Evolutionary conservation across 2,113 vertebrate genomes (phyloP).

Genomic region (Austrofundulus limnaeus): DNA sequence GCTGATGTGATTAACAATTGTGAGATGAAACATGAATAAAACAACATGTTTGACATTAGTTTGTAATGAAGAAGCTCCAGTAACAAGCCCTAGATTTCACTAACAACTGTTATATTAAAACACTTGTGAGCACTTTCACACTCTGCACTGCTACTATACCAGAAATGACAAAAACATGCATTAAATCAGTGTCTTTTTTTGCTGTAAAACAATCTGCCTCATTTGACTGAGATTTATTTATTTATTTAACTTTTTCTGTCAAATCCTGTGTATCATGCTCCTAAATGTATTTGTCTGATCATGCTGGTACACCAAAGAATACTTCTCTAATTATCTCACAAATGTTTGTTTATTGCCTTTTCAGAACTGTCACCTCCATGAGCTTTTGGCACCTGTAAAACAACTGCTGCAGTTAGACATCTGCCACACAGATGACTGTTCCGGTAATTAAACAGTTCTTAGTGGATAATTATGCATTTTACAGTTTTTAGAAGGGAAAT

Average conservation of each 20-base stretch:
- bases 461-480: not conserved
- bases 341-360: slow-evolving; percentile 14
- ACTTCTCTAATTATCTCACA: slow-evolving; percentile 15
- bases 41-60: slow-evolving; percentile 30
- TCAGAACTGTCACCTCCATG: not conserved
- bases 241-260: slow-evolving; percentile 13
- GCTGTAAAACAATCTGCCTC: not conserved
- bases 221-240: not conserved
- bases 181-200: not conserved
- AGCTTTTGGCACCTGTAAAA: slow-evolving; percentile 1
- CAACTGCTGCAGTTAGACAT: not conserved
- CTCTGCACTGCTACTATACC: not conserved
- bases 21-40: slow-evolving; percentile 55
- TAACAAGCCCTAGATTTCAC: slow-evolving; percentile 37
- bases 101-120: slow-evolving; percentile 32
- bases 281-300: slow-evolving; percentile 21
- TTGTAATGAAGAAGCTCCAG: slow-evolving; percentile 36
- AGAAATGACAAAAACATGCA: not conserved
- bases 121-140: slow-evolving; percentile 12
- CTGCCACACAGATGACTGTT: not conserved
- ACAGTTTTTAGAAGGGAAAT: not conserved
- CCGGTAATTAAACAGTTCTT: not conserved
- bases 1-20: slow-evolving; percentile 38
- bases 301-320: not conserved
- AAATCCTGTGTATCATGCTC: slow-evolving; percentile 3